These are phyloP conservation scores for Ennomos erosarius DNA, from an alignment of 2,888 invertebrate species.

Conservation along the genomic window DNA sequence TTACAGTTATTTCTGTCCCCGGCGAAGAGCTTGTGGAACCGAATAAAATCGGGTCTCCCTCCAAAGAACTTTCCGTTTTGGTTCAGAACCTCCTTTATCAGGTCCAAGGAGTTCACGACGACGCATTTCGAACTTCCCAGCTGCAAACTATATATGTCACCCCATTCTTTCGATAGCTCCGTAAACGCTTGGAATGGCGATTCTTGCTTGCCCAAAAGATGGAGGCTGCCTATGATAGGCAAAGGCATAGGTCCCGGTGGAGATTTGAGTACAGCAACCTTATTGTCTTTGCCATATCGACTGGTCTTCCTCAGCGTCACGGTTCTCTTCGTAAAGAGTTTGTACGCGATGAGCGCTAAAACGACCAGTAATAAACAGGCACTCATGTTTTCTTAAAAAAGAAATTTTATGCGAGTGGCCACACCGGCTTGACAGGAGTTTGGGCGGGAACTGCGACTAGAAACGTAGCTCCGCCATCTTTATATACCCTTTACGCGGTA, in stretches of 20 bases:
- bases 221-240: constrained; percentile 90
- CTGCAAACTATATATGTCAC: constrained; percentile 89
- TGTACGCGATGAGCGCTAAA: constrained; percentile 61
- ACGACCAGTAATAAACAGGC: constrained; percentile 63
- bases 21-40: constrained; percentile 93
- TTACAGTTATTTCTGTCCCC: constrained; percentile 95
- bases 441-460: constrained; percentile 62
- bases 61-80: constrained; percentile 93
- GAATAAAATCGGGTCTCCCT: constrained; percentile 91
- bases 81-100: constrained; percentile 91
- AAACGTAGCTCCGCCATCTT: constrained; percentile 41
- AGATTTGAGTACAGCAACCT: constrained; percentile 55
- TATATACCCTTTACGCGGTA: constrained; percentile 52
- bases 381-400: constrained; percentile 74
- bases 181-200: constrained; percentile 91
- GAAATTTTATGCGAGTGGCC: constrained; percentile 67
- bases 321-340: constrained; percentile 59
- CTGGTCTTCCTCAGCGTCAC: constrained; percentile 51
- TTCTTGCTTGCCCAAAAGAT: constrained; percentile 86
- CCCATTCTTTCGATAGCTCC: constrained; percentile 88
- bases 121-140: constrained; percentile 89
- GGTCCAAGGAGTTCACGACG: constrained; percentile 89
- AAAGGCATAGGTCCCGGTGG: constrained; percentile 88
- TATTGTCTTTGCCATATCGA: constrained; percentile 56
- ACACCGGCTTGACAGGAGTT: constrained; percentile 58